Evolutionary conservation across 35 echinoderm and acorn worm species (phyloP), one percentile per base, ranked within the genome.

Genomic region (Amphiura filiformis): DNA sequence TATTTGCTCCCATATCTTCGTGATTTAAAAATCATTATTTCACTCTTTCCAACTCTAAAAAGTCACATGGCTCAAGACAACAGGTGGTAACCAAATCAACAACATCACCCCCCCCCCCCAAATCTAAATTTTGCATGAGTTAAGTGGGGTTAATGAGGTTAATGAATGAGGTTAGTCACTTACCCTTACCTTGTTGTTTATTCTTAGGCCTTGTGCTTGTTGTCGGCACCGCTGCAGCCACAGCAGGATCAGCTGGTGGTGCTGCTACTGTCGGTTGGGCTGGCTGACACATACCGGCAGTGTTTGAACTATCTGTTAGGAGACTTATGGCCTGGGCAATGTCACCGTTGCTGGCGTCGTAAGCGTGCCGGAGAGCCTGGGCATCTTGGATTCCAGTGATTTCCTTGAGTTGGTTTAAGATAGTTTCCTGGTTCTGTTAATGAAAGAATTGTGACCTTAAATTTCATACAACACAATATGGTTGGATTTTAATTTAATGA

Each of bases 351-450:
- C 96, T 98, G 47, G 96, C 96, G 34, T 94, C 92, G 26, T 90
- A 94, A 28, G 96, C 93, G 33, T 98, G 86, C 41, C 42, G 41
- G 11, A 98, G 75, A 34, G 90, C 47, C 35, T 81, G 89, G 0
- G 78, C 78, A 84, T 98, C 93, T 36, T 90, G 87, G 31, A 98
- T 65, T 20, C 96, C 96, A 14, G 96, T 98, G 36, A 98, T 94
- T 81, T 98, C 96, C 40, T 98, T 98, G 36, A 98, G 84, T 34
- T 98, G 96, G 84, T 98, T 98, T 31, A 98, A 78, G 0, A 89
- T 82, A 13, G 87, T 94, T 78, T 98, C 92, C 65, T 98, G 96
- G 77, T 94, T 93, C 96, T 98, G 89, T 15, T 20, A 84, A 38
- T 11, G 40, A 39, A 7, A 41, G 32, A 28, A 14, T 64, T 38